A percentile compares a stretch with the other conserved stretches of the same genome.
These are phyloP conservation scores for Phengaris arion DNA, from an alignment of 2,888 invertebrate genomes.

Conservation along the genomic window DNA sequence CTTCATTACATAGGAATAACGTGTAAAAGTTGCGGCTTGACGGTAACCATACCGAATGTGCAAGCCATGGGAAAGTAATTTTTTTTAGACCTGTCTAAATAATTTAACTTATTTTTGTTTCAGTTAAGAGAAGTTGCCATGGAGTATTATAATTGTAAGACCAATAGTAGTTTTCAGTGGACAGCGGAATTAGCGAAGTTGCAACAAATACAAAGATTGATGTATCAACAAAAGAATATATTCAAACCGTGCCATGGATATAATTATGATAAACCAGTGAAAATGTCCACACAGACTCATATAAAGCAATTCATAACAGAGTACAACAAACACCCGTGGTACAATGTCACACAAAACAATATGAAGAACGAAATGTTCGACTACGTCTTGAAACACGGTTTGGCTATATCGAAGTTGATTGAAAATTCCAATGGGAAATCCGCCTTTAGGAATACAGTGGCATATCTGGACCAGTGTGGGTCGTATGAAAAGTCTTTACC, in stretches of 20 bases:
- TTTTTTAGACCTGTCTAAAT: neutral
- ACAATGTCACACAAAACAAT: slow-evolving; percentile 58
- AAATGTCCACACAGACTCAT: slow-evolving; percentile 46
- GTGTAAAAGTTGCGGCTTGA: too few relatives aligned
- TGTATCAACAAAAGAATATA: slow-evolving; percentile 66
- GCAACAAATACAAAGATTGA: slow-evolving; percentile 63
- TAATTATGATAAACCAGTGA: slow-evolving; percentile 54
- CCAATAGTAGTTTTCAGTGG: slow-evolving; percentile 72
- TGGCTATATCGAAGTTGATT: slow-evolving; percentile 53
- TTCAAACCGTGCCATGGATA: slow-evolving; percentile 61
- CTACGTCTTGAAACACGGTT: slow-evolving; percentile 60
- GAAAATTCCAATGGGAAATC: slow-evolving; percentile 51
- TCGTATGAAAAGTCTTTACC: slow-evolving; percentile 49
- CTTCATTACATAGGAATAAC: too few relatives aligned
- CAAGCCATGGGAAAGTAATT: too few relatives aligned
- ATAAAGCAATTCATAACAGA: slow-evolving; percentile 59
- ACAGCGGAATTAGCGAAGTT: slow-evolving; percentile 65
- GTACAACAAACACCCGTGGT: slow-evolving; percentile 70
- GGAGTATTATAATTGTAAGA: slow-evolving; percentile 84
- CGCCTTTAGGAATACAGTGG: slow-evolving; percentile 53
- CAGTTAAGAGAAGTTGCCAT: slow-evolving; percentile 86
- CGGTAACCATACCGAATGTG: too few relatives aligned
- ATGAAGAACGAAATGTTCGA: slow-evolving; percentile 56
- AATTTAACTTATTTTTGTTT: slow-evolving; percentile 34
- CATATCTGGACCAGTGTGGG: slow-evolving; percentile 58